Conservation (phyloP, 2,888 invertebrate species). For the Elmis aenea region DNA sequence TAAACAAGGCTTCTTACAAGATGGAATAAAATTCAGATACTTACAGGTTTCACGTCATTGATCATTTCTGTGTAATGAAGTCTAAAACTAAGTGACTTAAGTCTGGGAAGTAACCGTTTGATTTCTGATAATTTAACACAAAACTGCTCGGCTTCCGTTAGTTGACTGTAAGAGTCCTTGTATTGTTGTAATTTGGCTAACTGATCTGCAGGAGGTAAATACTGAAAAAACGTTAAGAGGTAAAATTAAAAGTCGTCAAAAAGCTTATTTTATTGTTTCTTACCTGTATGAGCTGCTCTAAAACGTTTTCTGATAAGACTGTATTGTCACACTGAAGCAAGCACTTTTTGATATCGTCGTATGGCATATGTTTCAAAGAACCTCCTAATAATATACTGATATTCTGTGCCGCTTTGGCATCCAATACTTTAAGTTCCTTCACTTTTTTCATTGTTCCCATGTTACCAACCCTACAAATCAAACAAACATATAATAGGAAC, state of each 20-base stretch:
- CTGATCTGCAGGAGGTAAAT: constrained; percentile 88
- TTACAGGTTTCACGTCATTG: constrained; percentile 79
- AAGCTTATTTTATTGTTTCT: no score
- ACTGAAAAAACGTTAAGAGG: constrained; percentile 58
- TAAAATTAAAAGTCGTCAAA: no score
- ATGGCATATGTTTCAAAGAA: constrained; percentile 77
- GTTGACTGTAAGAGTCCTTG: constrained; percentile 70
- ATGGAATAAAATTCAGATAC: constrained; percentile 34
- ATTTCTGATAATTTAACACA: constrained; percentile 86
- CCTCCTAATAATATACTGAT: constrained; percentile 81
- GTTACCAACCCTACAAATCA: constrained; percentile 39
- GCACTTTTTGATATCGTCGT: constrained; percentile 75
- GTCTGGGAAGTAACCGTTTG: constrained; percentile 77
- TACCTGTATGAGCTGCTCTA: constrained; percentile 82
- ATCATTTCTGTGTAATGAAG: constrained; percentile 83
- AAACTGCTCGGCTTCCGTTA: constrained; percentile 94
- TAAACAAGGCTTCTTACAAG: not conserved
- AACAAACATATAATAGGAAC: no score
- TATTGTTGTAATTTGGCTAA: constrained; percentile 77
- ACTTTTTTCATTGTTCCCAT: constrained; percentile 74
- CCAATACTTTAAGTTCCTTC: constrained; percentile 87
- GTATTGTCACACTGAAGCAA: constrained; percentile 83
- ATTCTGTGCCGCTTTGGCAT: constrained; percentile 91
- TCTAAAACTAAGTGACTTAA: constrained; percentile 87
- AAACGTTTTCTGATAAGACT: constrained; percentile 76